phyloP scores from a whole-genome alignment of 2,888 invertebrate species.

The Vanessa cardui region DNA sequence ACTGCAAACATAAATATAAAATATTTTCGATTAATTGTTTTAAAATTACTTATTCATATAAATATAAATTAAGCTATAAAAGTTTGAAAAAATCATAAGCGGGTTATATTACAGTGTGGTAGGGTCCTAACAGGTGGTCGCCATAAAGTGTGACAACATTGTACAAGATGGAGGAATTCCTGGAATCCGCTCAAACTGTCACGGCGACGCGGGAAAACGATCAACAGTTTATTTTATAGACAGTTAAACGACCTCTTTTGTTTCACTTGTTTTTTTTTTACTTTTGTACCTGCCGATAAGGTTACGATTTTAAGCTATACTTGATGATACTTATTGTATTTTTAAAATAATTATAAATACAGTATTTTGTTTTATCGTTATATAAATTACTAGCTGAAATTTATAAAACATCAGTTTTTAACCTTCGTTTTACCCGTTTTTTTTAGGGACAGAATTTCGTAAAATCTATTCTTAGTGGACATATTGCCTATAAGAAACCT shows the following conservation, averaged over 20 bases:
- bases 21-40: too few relatives aligned
- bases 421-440: too few relatives aligned
- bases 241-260: constrained; percentile 21
- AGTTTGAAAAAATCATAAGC: too few relatives aligned
- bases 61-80: too few relatives aligned
- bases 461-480: too few relatives aligned
- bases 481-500: too few relatives aligned
- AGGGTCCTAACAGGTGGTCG: constrained; percentile 23
- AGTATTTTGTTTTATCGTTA: too few relatives aligned
- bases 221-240: constrained; percentile 49
- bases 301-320: background rate
- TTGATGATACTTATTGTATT: constrained; percentile 5
- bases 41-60: too few relatives aligned
- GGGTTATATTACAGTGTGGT: background rate
- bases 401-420: too few relatives aligned
- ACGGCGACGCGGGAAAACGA: constrained; percentile 42
- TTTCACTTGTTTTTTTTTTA: constrained; percentile 1
- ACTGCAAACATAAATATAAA: too few relatives aligned
- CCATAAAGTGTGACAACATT: constrained; percentile 27
- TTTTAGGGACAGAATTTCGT: too few relatives aligned
- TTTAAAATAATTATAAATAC: background rate
- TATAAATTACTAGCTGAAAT: too few relatives aligned
- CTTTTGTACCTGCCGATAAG: background rate
- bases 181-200: constrained; percentile 43
- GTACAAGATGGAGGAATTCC: constrained; percentile 46